phyloP scores from a whole-genome alignment of 1,140 invertebrate species.

The Bombus pyrosoma region DNA sequence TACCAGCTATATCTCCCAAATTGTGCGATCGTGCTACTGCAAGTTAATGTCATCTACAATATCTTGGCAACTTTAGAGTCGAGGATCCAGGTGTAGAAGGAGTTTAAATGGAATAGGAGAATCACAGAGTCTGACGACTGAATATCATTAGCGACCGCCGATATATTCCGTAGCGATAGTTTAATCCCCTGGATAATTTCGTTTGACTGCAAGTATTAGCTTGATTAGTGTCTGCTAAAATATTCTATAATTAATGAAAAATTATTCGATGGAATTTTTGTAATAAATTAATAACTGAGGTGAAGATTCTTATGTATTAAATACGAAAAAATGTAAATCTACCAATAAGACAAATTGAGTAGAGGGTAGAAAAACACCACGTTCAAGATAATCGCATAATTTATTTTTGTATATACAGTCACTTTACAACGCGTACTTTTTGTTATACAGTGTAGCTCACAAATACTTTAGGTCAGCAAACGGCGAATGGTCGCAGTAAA shows the following conservation, averaged over 20 bases:
- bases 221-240: no score
- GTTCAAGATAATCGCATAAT: conserved; percentile 76
- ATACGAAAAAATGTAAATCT: not conserved
- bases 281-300: no score
- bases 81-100: not conserved
- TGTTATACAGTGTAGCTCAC: conserved; percentile 74
- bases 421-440: conserved; percentile 81
- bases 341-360: not conserved
- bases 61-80: not conserved
- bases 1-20: not conserved
- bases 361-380: not conserved
- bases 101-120: not conserved
- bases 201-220: not conserved
- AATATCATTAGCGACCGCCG: not conserved
- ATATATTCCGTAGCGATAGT: not conserved
- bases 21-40: not conserved
- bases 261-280: no score
- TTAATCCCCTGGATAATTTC: not conserved
- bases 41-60: not conserved
- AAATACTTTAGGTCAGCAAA: conserved; percentile 71
- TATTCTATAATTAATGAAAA: no score
- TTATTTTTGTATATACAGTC: conserved; percentile 82
- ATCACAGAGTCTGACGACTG: no score
- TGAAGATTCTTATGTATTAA: not conserved
- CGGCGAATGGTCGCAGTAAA: conserved; percentile 69